Evolutionary conservation across 2,888 invertebrate genomes (phyloP), one percentile per base, ranked within the genome.

Genomic region (Linyphia triangularis): DNA sequence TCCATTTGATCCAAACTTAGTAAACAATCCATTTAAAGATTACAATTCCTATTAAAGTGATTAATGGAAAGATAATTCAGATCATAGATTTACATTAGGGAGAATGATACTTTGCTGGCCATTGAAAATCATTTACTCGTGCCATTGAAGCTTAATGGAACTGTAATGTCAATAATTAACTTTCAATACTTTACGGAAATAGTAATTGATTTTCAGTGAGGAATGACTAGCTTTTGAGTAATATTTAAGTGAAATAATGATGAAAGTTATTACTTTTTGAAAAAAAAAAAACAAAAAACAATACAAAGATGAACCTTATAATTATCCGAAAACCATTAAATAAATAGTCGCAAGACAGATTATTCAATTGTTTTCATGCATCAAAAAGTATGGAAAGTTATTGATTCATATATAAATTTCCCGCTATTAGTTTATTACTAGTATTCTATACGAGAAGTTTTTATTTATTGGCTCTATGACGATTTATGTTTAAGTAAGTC

Each of bases 21-120:
- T 61, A 77, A 77, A 77, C 61, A 77, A 63, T 67, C 79, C 67
- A 79, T 79, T 79, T 79, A 79, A 79, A 79, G 79, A 79, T 79
- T 79, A 79, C 22, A 65, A 24, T 57, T 67, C 79, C 43, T 51
- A 67, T 79, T 67, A 79, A 43, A 28, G 65, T 67, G 65, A 67
- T 67, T 67, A 79, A 79, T 79, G 67, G 79, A 79, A 22, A 19
- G 26, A 65, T 65, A 67, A 79, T 65, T 65, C 26, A 79, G 51
- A 67, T 79, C 67, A 67, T 79, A 67, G 51, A 78, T 65, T 78
- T 51, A 78, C 78, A 65, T 78, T 78, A 67, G 51, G 30, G 79
- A 30, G 37, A 77, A 33, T 77, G 61, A 77, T 77, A 61, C 33
- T 37, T 43, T 63, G 37, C 22, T 26, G 61, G n/a, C 19, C 63